These are phyloP conservation scores for Scomber scombrus DNA, from an alignment of 2,113 vertebrate genomes.

Conservation along the genomic window DNA sequence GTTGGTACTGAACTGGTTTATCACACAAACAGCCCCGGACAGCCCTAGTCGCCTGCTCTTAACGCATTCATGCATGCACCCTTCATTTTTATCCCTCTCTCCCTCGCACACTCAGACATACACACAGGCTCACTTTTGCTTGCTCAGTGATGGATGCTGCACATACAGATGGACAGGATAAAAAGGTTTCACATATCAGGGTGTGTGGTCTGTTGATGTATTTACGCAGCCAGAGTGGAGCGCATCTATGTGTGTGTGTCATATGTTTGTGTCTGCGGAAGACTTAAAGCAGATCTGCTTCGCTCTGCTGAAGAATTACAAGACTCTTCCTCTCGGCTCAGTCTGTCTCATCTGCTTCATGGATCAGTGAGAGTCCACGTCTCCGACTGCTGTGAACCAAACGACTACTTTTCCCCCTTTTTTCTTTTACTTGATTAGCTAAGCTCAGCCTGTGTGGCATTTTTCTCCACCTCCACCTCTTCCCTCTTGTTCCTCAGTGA, in stretches of 20 bases:
- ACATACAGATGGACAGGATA: slow-evolving; percentile 54
- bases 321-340: slow-evolving; percentile 38
- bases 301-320: slow-evolving; percentile 38
- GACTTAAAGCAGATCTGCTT: slow-evolving; percentile 39
- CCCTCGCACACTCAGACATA: slow-evolving; percentile 40
- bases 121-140: slow-evolving; percentile 31
- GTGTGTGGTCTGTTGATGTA: slow-evolving; percentile 68
- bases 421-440: slow-evolving; percentile 43
- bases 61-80: slow-evolving; percentile 54
- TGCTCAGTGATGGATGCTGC: slow-evolving; percentile 60
- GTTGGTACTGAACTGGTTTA: slow-evolving; percentile 48
- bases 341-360: slow-evolving; percentile 41
- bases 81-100: slow-evolving; percentile 41
- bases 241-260: slow-evolving; percentile 24
- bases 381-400: slow-evolving; percentile 31
- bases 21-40: slow-evolving; percentile 59
- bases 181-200: slow-evolving; percentile 67
- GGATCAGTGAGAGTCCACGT: slow-evolving; percentile 47
- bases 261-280: slow-evolving; percentile 40
- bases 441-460: slow-evolving; percentile 45
- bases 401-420: slow-evolving; percentile 31
- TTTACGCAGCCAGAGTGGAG: slow-evolving; percentile 16
- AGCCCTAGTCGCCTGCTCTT: slow-evolving; percentile 33
- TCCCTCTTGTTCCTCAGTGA: slow-evolving; percentile 58
- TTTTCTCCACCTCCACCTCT: slow-evolving; percentile 54